Evolutionary conservation across 2,113 vertebrate species (phyloP).

Genomic region (Odocoileus hemionus): DNA sequence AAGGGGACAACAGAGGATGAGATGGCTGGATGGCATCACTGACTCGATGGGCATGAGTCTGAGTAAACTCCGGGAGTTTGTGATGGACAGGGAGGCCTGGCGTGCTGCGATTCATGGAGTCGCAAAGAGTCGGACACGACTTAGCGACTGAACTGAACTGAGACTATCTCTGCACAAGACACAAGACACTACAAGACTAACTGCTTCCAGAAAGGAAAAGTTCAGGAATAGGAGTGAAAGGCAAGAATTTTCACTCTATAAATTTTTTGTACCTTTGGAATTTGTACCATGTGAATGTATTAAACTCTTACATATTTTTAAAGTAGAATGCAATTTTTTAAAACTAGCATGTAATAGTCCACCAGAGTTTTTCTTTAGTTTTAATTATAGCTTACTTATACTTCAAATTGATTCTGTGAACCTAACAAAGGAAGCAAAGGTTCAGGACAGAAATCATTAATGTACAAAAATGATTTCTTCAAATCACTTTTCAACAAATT

Average conservation of each 20-base stretch:
- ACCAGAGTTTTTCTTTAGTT: neutral
- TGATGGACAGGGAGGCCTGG: no score
- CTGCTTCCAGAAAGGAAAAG: neutral
- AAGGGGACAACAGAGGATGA: no score
- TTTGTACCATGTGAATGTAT: neutral
- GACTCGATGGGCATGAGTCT: no score
- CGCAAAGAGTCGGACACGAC: no score
- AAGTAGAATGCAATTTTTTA: neutral
- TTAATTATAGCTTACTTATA: slow-evolving; percentile 16
- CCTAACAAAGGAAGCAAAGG: neutral
- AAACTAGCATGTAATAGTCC: slow-evolving; percentile 21
- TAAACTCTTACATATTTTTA: neutral
- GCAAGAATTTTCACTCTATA: neutral
- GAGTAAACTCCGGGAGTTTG: no score
- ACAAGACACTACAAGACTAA: neutral
- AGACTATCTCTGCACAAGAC: neutral
- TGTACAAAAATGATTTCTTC: slow-evolving; percentile 4
- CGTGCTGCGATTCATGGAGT: no score
- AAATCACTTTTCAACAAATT: neutral
- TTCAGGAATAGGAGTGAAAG: neutral
- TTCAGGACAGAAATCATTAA: neutral
- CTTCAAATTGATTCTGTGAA: neutral
- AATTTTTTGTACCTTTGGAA: neutral
- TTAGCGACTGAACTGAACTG: no score
- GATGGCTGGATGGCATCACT: no score